A percentile compares a stretch with the other conserved stretches of the same genome.
Evolutionary conservation across 2,888 invertebrate genomes (phyloP).

Genomic region (Lordiphosa andalusiaca): DNA sequence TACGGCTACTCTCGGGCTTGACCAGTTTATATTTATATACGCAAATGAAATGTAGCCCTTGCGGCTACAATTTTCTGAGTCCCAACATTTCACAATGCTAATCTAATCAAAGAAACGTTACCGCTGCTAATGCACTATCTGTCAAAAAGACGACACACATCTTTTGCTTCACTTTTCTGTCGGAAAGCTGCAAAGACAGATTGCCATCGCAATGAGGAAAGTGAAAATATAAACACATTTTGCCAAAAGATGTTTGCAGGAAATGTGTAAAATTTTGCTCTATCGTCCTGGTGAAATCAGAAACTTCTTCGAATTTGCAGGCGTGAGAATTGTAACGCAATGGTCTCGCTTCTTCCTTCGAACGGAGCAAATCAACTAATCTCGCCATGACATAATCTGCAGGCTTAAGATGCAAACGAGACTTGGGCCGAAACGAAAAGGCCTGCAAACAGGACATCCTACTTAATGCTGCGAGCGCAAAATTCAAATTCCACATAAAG

Average conservation of each 20-base stretch:
- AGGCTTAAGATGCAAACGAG: conserved; percentile 62
- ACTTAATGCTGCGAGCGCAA: conserved; percentile 46
- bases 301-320: conserved; percentile 44
- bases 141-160: background rate
- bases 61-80: no score
- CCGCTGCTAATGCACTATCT: conserved; percentile 55
- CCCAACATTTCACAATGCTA: conserved; percentile 33
- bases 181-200: conserved; percentile 46
- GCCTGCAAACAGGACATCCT: conserved; percentile 66
- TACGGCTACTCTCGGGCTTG: no score
- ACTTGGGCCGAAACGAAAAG: conserved; percentile 41
- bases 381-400: conserved; percentile 66
- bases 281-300: conserved; percentile 58
- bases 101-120: conserved; percentile 66
- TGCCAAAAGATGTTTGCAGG: conserved; percentile 36
- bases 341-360: conserved; percentile 42
- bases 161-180: conserved; percentile 42
- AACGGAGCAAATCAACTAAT: conserved; percentile 49
- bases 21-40: no score
- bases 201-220: conserved; percentile 37
- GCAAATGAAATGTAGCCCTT: no score
- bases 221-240: conserved; percentile 65
- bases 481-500: conserved; percentile 63
- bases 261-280: conserved; percentile 59
- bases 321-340: conserved; percentile 73